phyloP scores from a whole-genome alignment of 2,888 invertebrate genomes.

The Cabera pusaria region DNA sequence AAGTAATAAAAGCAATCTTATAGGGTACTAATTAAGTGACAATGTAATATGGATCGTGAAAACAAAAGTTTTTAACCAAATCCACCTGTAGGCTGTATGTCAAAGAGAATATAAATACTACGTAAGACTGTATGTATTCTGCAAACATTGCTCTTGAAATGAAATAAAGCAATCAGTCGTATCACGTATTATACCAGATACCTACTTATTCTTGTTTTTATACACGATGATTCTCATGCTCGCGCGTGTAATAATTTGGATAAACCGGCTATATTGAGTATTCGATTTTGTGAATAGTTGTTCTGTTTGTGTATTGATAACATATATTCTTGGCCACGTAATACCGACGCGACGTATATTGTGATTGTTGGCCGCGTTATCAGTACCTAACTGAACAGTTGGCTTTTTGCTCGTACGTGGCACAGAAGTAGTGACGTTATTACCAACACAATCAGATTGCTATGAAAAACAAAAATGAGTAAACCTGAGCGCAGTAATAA shows the following conservation, averaged over 20 bases:
- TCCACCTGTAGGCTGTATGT: no score
- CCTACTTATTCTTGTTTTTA: no score
- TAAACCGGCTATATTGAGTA: slow-evolving; percentile 51
- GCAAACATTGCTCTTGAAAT: no score
- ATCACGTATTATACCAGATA: no score
- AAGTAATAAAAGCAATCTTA: no score
- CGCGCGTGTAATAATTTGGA: slow-evolving; percentile 41
- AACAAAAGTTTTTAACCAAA: no score
- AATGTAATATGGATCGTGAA: no score
- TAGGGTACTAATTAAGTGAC: no score
- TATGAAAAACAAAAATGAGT: slow-evolving; percentile 42
- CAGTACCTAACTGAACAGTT: slow-evolving; percentile 51
- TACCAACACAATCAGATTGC: slow-evolving; percentile 10
- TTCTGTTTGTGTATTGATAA: slow-evolving; percentile 26
- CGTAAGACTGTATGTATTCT: no score
- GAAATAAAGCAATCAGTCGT: no score
- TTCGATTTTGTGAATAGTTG: slow-evolving; percentile 18
- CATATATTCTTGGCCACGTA: slow-evolving; percentile 45
- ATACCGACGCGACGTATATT: slow-evolving; percentile 30
- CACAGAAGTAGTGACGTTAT: slow-evolving; percentile 68
- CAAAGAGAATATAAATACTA: no score
- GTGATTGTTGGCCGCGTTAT: slow-evolving; percentile 54
- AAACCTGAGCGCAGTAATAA: slow-evolving; percentile 43
- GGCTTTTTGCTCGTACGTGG: slow-evolving; percentile 67
- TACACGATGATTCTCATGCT: slow-evolving; percentile 15